Evolutionary conservation across 2,797 vertebrate species (phyloP).

Genomic region (Peromyscus eremicus): DNA sequence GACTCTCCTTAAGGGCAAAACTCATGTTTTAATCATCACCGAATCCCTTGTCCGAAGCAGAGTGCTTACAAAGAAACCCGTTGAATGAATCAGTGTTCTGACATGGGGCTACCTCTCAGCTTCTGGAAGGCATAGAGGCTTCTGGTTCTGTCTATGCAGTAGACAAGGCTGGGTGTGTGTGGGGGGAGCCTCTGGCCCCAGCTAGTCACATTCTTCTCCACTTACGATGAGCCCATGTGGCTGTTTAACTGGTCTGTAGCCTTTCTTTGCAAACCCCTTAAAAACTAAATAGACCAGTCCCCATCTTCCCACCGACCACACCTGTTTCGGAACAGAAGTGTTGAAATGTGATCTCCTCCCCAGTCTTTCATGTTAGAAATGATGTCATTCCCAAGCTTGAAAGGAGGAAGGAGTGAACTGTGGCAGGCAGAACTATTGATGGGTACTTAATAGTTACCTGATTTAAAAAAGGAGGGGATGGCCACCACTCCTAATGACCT

Average conservation of each 20-base stretch:
- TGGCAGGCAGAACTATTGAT: neutral
- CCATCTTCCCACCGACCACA: neutral
- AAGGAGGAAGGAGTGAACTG: constrained; percentile 29
- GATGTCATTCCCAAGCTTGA: constrained; percentile 37
- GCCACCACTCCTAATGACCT: neutral
- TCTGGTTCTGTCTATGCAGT: neutral
- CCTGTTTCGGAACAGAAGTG: neutral
- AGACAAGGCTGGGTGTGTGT: constrained; percentile 54
- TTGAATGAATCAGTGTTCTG: constrained; percentile 57
- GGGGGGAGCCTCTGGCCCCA: constrained; percentile 41
- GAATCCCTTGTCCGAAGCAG: neutral
- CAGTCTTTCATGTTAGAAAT: constrained; percentile 33
- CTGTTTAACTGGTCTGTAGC: neutral
- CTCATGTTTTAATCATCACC: constrained; percentile 76
- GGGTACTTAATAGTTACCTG: constrained; percentile 30
- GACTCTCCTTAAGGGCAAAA: constrained; percentile 59
- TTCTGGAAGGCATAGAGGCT: neutral
- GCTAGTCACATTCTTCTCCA: constrained; percentile 20
- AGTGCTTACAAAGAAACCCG: constrained; percentile 58
- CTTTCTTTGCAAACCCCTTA: constrained; percentile 52
- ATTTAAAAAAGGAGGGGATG: constrained; percentile 28
- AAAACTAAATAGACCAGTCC: neutral
- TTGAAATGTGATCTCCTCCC: neutral
- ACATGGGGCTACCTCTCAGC: neutral
- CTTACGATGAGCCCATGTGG: neutral